These are phyloP conservation scores for Pinna nobilis DNA, from an alignment of 1,140 invertebrate genomes.

Conservation along the genomic window DNA sequence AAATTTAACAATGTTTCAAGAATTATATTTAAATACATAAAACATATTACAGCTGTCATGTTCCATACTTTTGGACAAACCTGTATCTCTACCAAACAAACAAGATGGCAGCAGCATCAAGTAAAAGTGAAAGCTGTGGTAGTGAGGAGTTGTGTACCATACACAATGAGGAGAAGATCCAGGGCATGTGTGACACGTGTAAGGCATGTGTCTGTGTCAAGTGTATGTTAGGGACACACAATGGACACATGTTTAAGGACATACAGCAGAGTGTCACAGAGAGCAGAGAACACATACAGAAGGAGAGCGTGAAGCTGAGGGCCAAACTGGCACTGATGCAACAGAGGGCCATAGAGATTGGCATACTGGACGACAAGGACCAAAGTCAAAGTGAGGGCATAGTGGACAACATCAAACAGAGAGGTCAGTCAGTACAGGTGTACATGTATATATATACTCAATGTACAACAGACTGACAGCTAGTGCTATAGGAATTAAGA, in stretches of 20 bases:
- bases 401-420: constrained; percentile 5
- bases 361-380: constrained; percentile 4
- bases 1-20: no score
- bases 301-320: neutral
- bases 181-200: constrained; percentile 14
- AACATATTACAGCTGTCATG: no score
- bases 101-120: constrained; percentile 10
- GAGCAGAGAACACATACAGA: neutral
- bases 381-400: neutral
- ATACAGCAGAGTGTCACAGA: neutral
- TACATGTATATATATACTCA: neutral
- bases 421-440: neutral
- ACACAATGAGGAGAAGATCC: neutral
- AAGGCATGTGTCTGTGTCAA: constrained; percentile 6
- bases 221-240: constrained; percentile 9
- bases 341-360: neutral
- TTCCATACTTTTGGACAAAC: constrained; percentile 1
- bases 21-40: no score
- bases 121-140: neutral
- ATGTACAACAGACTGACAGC: neutral
- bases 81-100: constrained; percentile 7
- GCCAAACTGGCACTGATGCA: neutral
- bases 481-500: neutral
- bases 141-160: neutral
- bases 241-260: constrained; percentile 7